Conservation (phyloP, 2,888 invertebrate species). For the Ichneumoninae sp. region DNA sequence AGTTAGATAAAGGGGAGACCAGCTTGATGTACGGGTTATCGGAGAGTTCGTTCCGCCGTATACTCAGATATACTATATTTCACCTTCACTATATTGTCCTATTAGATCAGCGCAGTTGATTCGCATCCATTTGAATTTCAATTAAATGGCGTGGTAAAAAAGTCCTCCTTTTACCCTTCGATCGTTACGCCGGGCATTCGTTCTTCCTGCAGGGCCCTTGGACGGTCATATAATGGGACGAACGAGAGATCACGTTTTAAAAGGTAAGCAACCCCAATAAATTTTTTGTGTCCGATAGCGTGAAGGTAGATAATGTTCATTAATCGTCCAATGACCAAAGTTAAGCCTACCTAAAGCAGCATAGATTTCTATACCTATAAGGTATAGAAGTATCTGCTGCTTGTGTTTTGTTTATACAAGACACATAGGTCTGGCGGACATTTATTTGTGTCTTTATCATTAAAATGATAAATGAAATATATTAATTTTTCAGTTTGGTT, state of each 20-base stretch:
- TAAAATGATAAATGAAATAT: too few relatives aligned
- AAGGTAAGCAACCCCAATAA: background rate
- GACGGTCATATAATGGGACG: background rate
- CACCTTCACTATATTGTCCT: conserved; percentile 8
- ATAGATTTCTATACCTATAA: too few relatives aligned
- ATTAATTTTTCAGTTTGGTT: too few relatives aligned
- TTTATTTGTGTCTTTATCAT: too few relatives aligned
- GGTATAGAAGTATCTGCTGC: too few relatives aligned
- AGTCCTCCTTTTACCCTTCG: background rate
- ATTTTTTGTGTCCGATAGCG: background rate
- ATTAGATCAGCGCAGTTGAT: conserved; percentile 23
- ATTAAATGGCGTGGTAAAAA: conserved; percentile 73
- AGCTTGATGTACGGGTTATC: conserved; percentile 12
- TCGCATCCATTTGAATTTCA: conserved; percentile 77
- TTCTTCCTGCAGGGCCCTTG: background rate
- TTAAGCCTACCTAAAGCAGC: too few relatives aligned
- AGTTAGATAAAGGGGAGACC: conserved; percentile 15
- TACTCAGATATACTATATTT: conserved; percentile 27
- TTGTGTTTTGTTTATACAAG: too few relatives aligned
- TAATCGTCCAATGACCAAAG: background rate
- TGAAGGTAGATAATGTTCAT: background rate
- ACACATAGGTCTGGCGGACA: too few relatives aligned
- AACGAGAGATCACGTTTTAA: background rate
- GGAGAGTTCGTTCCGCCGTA: conserved; percentile 17
- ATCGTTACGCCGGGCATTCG: conserved; percentile 7